These are phyloP conservation scores for Equus quagga DNA, from an alignment of 2,113 vertebrate genomes.

Conservation along the genomic window DNA sequence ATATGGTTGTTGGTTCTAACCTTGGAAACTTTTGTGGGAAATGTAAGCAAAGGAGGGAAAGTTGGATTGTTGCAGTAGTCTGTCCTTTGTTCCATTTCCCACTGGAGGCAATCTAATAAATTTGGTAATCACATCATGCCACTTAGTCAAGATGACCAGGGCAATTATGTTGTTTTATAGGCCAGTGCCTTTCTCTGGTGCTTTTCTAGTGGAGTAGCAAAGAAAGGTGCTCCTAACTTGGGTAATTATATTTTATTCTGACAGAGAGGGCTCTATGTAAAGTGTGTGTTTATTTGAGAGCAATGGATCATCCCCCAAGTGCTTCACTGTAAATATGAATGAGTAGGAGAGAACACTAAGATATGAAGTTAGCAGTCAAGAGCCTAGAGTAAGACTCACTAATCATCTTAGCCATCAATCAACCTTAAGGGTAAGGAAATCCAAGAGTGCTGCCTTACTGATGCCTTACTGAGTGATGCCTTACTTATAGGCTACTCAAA, in stretches of 20 bases:
- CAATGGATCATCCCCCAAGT: neutral
- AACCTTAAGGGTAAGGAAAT: neutral
- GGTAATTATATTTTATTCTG: conserved; percentile 57
- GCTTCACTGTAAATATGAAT: conserved; percentile 16
- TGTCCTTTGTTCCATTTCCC: conserved; percentile 46
- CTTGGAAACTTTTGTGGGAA: conserved; percentile 16
- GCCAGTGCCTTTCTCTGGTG: conserved; percentile 25
- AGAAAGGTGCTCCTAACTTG: neutral
- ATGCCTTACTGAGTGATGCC: neutral
- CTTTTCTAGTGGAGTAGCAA: conserved; percentile 38
- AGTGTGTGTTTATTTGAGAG: conserved; percentile 44
- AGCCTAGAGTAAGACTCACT: conserved; percentile 7
- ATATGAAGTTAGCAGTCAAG: conserved; percentile 1
- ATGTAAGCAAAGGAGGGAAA: neutral
- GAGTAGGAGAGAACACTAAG: neutral
- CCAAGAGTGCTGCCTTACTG: neutral
- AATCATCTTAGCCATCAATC: conserved; percentile 24
- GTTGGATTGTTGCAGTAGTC: neutral
- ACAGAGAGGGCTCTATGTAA: conserved; percentile 19
- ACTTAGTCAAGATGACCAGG: conserved; percentile 68
- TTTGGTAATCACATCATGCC: conserved; percentile 65
- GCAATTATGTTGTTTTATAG: conserved; percentile 66
- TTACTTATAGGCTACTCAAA: conserved; percentile 2
- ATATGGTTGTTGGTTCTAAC: conserved; percentile 17
- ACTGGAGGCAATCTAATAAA: conserved; percentile 56